Evolutionary conservation across 2,797 vertebrate genomes (phyloP).

Genomic region (Mycteria americana): DNA sequence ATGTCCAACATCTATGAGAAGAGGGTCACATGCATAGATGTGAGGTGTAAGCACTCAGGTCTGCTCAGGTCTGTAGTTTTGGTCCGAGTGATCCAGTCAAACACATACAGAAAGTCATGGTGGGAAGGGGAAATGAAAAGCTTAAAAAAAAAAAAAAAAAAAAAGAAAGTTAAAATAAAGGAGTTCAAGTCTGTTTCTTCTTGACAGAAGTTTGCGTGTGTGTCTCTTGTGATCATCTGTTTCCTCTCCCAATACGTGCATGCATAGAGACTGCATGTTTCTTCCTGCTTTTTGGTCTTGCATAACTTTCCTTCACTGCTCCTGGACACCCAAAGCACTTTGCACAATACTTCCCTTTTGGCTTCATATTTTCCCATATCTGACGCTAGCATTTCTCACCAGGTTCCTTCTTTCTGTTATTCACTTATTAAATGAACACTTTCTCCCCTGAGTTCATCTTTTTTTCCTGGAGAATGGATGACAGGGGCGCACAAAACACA

Average conservation of each 20-base stretch:
- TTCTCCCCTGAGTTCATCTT: not conserved
- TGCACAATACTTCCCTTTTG: not conserved
- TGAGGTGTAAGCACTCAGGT: not conserved
- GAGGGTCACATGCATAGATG: not conserved
- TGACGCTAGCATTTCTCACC: not conserved
- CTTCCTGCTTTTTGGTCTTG: slow-evolving; percentile 42
- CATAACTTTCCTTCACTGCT: slow-evolving; percentile 6
- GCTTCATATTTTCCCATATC: not conserved
- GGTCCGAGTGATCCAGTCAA: not conserved
- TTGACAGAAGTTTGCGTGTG: not conserved
- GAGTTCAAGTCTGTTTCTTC: not conserved
- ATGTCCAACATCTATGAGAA: not conserved
- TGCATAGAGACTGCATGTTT: not conserved
- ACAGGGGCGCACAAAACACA: slow-evolving; percentile 8
- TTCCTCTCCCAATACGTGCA: not conserved
- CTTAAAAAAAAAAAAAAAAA: not conserved
- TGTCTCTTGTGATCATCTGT: not conserved
- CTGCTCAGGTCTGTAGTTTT: not conserved
- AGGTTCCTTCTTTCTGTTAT: not conserved
- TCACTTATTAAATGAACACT: not conserved
- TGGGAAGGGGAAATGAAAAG: not conserved
- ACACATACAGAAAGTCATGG: not conserved
- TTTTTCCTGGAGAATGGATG: not conserved
- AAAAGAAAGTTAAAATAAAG: not conserved
- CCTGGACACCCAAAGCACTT: not conserved